phyloP scores from a whole-genome alignment of 2,797 vertebrate genomes.

The Hirundo rustica region DNA sequence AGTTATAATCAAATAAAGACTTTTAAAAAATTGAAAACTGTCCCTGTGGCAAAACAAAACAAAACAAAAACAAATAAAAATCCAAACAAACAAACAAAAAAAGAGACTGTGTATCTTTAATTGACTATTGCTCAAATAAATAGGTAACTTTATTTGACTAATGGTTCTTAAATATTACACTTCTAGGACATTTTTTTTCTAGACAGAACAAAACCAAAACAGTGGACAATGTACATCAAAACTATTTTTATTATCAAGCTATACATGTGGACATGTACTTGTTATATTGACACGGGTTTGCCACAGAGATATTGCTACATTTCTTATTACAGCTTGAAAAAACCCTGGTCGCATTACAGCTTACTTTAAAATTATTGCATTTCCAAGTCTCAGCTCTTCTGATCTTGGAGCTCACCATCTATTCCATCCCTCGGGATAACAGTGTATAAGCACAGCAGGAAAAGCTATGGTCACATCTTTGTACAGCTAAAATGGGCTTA shows the following conservation, averaged over 20 bases:
- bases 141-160: not conserved
- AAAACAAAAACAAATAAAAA: not conserved
- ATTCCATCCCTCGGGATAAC: not conserved
- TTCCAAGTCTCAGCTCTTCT: not conserved
- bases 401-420: not conserved
- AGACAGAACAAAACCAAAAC: not conserved
- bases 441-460: not conserved
- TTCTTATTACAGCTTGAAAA: not conserved
- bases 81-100: not conserved
- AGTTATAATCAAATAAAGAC: not conserved
- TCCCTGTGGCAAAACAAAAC: not conserved
- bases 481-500: not conserved
- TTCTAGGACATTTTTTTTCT: not conserved
- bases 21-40: not conserved
- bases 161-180: not conserved
- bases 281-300: not conserved
- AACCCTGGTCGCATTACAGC: not conserved
- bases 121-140: not conserved
- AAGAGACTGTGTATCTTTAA: not conserved
- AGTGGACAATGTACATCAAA: not conserved
- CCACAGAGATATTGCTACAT: not conserved
- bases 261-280: not conserved
- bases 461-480: not conserved
- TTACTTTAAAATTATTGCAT: not conserved
- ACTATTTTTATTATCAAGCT: not conserved